Evolutionary conservation across 2,888 invertebrate species (phyloP), one percentile per base, ranked within the genome.

Genomic region (Bruchidius siliquastri): DNA sequence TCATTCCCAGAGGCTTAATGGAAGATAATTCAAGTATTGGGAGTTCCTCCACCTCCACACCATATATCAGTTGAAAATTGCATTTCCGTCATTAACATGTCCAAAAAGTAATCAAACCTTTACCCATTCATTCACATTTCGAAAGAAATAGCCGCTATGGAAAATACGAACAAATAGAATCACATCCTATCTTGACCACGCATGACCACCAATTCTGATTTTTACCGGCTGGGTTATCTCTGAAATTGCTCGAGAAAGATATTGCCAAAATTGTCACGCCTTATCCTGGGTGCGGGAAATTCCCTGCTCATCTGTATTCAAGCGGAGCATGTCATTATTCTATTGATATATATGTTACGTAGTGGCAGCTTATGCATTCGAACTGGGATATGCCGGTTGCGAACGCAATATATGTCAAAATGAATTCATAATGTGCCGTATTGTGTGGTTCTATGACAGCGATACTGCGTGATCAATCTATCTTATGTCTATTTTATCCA

Each of bases 251-350:
- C 18, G 49, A 49, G 3, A 13, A 3, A 49, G 49, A 49, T 4
- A 71, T 73, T 73, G 70, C 20, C 26, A 73, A 67, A 68, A 21
- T 22, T 68, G 30, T 71, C 71, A 70, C 67, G 73, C 70, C 21
- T 13, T 10, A 21, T n/a, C 68, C 67, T 67, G 20, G 70, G 49
- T 49, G 49, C 71, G 21, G 73, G 73, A 73, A 71, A 73, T 73
- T 67, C 70, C 73, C 69, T 26, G 67, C 32, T 26, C 70, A 73
- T 73, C 32, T 71, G 73, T 71, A 73, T 67, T 70, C 73, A 70
- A 20, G 67, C 26, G 32, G 68, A 73, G 22, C 21, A 21, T 26
- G 68, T 73, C 70, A 72, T 68, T 67, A 68, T 22, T 30, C 71
- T 66, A 73, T 68, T 73, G 73, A 73, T 49, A 69, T 67, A 69